Base-by-base conservation (phyloP, 2,113 vertebrate species). In the Cervus canadensis region DNA sequence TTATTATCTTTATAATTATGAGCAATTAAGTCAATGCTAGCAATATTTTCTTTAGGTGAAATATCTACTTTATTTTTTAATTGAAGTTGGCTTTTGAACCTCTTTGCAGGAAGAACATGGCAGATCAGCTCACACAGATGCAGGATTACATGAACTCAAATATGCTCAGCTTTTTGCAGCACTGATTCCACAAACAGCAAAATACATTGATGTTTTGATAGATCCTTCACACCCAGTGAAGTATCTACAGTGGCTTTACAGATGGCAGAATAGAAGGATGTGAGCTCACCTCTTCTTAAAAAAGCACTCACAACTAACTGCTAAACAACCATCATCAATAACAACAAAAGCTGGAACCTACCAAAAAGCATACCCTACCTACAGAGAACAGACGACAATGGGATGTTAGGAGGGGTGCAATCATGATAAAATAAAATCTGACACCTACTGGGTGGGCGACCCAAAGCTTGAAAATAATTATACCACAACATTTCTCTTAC, bases 181-280 rank as follows among this genome's bases (percentile, higher is more conserved):
- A 2, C 97, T 99, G 71, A 99, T 99, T 25, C 99, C 99, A 91
- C 98, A 99, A 95, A 99, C 99, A 91, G 99, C 99, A 0, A 99
- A 99, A 98, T 99, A 99, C 96, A 99, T 99, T 48, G 99, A 99
- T 87, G 99, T 99, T 86, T 98, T 99, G 19, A 99, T 99, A 36
- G 99, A 99, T 98, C 99, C 99, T 12, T 98, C 99, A 97, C 99
- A 71, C n/a, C 99, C 52, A 99, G 99, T 88, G 99, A 99, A 96
- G 99, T 99, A 98, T 99, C 99, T 0, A 99, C 99, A 9, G 99
- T 99, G 82, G 99, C 99, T 62, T 98, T 99, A 95, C 99, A 99
- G 99, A 79, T 6, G 4, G 4, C 76, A 50, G 15, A 50, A 30
- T 50, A 50, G 76, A 79, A 79, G 16, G 28, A 50, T 1, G 2